Percentiles rank a stretch among this genome's conserved stretches.
These are phyloP conservation scores for Mactromeris polynyma DNA, from an alignment of 2,888 invertebrate genomes.

Conservation along the genomic window DNA sequence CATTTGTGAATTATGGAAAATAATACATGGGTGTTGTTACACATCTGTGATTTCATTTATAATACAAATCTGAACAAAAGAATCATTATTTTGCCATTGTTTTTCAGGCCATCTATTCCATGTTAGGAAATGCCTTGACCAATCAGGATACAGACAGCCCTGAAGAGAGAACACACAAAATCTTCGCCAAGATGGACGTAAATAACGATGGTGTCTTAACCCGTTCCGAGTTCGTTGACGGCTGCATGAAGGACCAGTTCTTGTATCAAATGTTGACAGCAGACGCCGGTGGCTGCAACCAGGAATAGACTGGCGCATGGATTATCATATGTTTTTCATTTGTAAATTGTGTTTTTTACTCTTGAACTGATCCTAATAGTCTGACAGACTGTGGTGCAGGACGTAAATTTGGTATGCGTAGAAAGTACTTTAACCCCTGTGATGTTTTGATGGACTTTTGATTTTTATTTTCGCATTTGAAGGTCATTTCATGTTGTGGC, in stretches of 20 bases:
- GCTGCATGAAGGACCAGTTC: constrained; percentile 94
- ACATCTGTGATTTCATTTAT: too few relatives aligned
- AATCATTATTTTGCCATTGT: not conserved
- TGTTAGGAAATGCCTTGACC: constrained; percentile 93
- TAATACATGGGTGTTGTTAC: too few relatives aligned
- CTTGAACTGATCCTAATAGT: not conserved
- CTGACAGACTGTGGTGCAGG: not conserved
- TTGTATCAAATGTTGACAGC: constrained; percentile 87
- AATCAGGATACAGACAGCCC: constrained; percentile 89
- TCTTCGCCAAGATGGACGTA: constrained; percentile 99
- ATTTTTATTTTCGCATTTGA: not conserved
- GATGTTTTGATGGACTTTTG: not conserved
- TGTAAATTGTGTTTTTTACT: constrained; percentile 33
- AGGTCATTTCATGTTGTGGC: constrained; percentile 11
- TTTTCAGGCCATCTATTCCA: constrained; percentile 99
- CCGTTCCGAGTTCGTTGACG: constrained; percentile 99
- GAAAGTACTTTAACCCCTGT: not conserved
- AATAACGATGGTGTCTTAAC: constrained; percentile 99
- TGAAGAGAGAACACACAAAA: constrained; percentile 98
- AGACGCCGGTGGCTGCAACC: constrained; percentile 78
- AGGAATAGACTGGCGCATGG: constrained; percentile 40
- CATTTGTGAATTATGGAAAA: too few relatives aligned
- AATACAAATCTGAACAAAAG: too few relatives aligned
- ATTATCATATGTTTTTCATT: constrained; percentile 29
- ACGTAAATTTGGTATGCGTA: not conserved